Evolutionary conservation across 1,140 invertebrate genomes (phyloP).

Genomic region (Paramacrobiotus metropolitanus): DNA sequence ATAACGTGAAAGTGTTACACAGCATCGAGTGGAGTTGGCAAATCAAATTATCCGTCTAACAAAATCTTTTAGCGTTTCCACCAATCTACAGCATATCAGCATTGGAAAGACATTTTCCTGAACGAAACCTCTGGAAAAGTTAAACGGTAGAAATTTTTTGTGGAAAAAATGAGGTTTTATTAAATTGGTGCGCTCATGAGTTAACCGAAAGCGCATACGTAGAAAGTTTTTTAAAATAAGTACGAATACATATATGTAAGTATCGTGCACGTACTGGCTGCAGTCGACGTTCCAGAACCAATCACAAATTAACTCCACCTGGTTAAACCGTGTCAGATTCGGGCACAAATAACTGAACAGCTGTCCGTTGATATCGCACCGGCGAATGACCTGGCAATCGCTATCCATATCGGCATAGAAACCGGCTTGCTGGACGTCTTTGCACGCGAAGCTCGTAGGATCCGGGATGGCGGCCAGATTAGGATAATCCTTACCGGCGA

Average conservation of each 20-base stretch:
- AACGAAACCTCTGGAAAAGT: too few species aligned
- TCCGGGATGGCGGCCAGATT: neutral
- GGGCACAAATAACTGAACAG: constrained; percentile 21
- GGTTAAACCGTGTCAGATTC: constrained; percentile 24
- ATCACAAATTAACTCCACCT: constrained; percentile 23
- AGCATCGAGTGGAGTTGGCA: neutral
- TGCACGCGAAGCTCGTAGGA: neutral
- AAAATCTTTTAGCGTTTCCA: too few species aligned
- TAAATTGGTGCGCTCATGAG: too few species aligned
- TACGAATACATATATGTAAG: too few species aligned
- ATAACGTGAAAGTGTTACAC: neutral
- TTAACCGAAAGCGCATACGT: too few species aligned
- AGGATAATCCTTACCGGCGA: neutral
- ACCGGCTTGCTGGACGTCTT: neutral
- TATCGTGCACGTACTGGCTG: constrained; percentile 6
- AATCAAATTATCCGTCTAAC: neutral
- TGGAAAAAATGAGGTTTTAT: too few species aligned
- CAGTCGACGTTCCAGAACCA: constrained; percentile 22
- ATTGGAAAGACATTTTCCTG: too few species aligned
- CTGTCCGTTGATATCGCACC: neutral
- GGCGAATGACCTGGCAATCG: neutral
- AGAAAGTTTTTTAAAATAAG: too few species aligned
- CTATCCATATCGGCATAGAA: neutral
- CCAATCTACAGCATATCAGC: too few species aligned
- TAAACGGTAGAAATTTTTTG: too few species aligned